Percentiles rank a stretch among this genome's conserved stretches.
phyloP scores from a whole-genome alignment of 2,888 invertebrate species.

The Anoncus sp. region DNA sequence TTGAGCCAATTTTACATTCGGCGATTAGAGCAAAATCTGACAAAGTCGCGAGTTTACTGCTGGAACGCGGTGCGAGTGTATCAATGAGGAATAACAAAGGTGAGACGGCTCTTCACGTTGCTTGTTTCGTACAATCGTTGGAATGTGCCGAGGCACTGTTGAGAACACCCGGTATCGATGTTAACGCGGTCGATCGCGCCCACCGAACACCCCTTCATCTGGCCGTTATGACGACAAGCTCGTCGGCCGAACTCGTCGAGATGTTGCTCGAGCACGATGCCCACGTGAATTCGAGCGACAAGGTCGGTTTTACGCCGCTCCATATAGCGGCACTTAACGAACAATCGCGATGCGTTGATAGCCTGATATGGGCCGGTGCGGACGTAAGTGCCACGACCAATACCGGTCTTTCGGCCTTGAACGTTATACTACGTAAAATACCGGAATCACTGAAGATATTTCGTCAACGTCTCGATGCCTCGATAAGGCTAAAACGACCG shows the following conservation, averaged over 20 bases:
- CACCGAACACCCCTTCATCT: constrained; percentile 83
- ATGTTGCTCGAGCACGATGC: constrained; percentile 77
- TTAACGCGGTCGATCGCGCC: constrained; percentile 81
- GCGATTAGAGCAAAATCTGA: constrained; percentile 81
- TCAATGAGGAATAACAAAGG: constrained; percentile 81
- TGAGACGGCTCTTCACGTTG: constrained; percentile 84
- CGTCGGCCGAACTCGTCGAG: constrained; percentile 77
- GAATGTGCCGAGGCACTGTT: constrained; percentile 77
- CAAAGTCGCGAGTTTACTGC: constrained; percentile 80
- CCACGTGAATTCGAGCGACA: constrained; percentile 80
- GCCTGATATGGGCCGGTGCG: constrained; percentile 82
- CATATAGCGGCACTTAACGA: constrained; percentile 84
- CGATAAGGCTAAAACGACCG: constrained; percentile 78
- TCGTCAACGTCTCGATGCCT: constrained; percentile 82
- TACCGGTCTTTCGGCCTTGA: constrained; percentile 82
- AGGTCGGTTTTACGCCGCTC: constrained; percentile 82
- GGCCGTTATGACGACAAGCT: constrained; percentile 81
- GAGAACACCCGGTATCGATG: constrained; percentile 75
- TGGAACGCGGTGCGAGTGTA: constrained; percentile 82
- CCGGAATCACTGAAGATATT: constrained; percentile 83
- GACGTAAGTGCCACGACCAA: constrained; percentile 83
- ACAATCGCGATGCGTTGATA: constrained; percentile 82
- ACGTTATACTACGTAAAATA: constrained; percentile 82
- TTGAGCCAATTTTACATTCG: constrained; percentile 84
- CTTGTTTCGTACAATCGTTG: constrained; percentile 80